Evolutionary conservation across 2,113 vertebrate species (phyloP), one percentile per base, ranked within the genome.

Genomic region (Mystacornis crossleyi): DNA sequence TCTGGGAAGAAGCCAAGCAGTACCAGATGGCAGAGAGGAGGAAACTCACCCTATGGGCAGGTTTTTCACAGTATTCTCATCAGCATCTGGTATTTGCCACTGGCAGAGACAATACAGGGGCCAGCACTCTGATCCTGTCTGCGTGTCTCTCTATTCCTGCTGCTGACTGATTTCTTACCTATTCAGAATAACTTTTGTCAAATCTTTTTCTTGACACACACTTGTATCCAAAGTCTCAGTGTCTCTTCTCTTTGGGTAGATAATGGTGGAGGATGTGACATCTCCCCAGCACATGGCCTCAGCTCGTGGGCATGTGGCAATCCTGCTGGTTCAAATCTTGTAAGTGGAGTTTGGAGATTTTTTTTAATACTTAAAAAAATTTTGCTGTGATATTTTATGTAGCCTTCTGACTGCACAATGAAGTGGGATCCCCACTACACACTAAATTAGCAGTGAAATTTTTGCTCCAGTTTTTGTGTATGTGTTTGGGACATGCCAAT

Each of bases 61-160:
- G 87, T 95, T 95, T 94, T 85, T 73, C 71, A n/a, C 47, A 62
- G 34, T 62, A 45, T 73, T 90, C 55, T 96, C 34, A 54, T 40
- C 84, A 93, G 81, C 78, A 60, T 94, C 90, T 94, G 81, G 42
- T 87, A 91, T 90, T 90, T 89, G 90, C 94, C 81, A 66, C 79
- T 73, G 84, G 79, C 72, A 71, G 79, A 88, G 47, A 70, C 18
- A 85, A 54, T 70, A 62, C 19, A 57, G 24, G 8, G 54, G 55
- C 16, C 60, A 77, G 79, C 5, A 24, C 65, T 66, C 80, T 66
- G 42, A 83, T 70, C 33, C 75, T 55, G 23, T 54, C 74, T 86
- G 33, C 8, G 15, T 71, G 36, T 36, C 21, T 67, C 53, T 55
- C 36, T 67, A 0, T 36, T 88, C 38, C 26, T 64, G 29, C 42